These are phyloP conservation scores for Allobates femoralis DNA, from an alignment of 2,797 vertebrate genomes.

Conservation along the genomic window DNA sequence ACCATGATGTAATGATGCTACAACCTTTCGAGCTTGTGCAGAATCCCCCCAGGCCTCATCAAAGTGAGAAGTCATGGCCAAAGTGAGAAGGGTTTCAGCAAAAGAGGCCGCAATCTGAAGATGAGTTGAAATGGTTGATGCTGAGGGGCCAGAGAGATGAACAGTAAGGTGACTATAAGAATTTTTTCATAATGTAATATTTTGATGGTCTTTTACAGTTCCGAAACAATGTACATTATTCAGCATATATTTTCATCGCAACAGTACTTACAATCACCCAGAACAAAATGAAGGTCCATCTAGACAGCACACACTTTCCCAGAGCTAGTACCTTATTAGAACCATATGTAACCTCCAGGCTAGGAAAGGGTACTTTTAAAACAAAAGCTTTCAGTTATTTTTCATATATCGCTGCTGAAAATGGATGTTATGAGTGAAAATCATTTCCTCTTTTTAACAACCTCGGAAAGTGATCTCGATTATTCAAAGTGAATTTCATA, in stretches of 20 bases:
- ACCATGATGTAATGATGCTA: no score
- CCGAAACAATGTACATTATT: neutral
- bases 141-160: no score
- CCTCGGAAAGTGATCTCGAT: neutral
- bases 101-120: no score
- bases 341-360: neutral
- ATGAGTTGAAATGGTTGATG: no score
- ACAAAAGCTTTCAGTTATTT: neutral
- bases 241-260: neutral
- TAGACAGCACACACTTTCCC: neutral
- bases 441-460: neutral
- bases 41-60: no score
- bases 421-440: constrained; percentile 9
- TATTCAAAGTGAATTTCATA: neutral
- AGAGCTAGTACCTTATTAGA: neutral
- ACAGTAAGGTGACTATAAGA: no score
- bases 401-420: neutral
- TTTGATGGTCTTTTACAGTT: no score
- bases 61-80: no score
- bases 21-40: no score
- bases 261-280: neutral
- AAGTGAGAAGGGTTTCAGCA: no score
- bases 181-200: no score
- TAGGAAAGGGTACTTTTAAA: neutral
- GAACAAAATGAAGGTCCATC: neutral